Conservation (phyloP, 1,140 invertebrate species). For the Zaprionus ornatus region DNA sequence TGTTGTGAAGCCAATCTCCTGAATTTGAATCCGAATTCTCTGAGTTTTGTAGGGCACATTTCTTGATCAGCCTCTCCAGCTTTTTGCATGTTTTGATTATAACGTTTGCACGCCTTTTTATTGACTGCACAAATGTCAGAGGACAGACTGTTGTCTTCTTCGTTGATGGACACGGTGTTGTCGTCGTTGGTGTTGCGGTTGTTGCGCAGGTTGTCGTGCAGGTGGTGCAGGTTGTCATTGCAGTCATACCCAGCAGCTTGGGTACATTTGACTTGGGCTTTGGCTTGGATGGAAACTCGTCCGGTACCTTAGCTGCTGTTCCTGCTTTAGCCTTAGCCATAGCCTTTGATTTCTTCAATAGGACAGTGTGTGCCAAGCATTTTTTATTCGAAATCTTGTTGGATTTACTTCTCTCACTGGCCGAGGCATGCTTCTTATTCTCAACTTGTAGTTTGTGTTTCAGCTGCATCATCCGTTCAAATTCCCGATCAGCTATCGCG, state of each 20-base stretch:
- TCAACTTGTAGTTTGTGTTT: conserved; percentile 3
- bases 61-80: conserved; percentile 41
- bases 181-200: background rate
- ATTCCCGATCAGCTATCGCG: conserved; percentile 28
- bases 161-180: background rate
- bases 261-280: no score
- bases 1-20: background rate
- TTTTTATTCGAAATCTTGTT: background rate
- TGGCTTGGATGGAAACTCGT: no score
- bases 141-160: no score
- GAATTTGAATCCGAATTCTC: background rate
- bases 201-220: background rate
- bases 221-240: background rate
- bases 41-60: background rate
- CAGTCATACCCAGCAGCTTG: no score
- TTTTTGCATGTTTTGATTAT: conserved; percentile 43
- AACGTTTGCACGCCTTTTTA: conserved; percentile 40
- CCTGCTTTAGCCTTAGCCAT: background rate
- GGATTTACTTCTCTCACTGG: background rate
- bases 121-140: background rate
- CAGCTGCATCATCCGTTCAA: conserved; percentile 13
- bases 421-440: background rate
- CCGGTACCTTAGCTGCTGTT: no score
- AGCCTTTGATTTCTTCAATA: background rate
- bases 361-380: background rate